A percentile compares a stretch with the other conserved stretches of the same genome.
Conservation (phyloP, 2,113 vertebrate species). For the Pseudorasbora parva region DNA sequence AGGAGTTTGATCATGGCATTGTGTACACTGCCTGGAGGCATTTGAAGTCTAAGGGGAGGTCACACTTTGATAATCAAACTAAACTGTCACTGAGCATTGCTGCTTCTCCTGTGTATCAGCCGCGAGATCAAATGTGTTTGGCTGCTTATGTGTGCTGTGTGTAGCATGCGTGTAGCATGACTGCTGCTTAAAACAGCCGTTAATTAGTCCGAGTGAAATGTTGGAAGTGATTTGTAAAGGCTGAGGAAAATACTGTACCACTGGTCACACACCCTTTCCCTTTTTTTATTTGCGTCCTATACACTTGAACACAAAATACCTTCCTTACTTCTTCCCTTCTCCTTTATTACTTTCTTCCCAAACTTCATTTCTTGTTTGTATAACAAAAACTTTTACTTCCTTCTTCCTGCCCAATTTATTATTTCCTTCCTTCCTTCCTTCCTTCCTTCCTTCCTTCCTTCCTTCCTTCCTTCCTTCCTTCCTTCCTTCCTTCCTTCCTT, state of each 20-base stretch:
- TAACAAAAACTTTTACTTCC: neutral
- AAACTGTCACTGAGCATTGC: constrained; percentile 4
- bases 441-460: neutral
- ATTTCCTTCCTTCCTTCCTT: neutral
- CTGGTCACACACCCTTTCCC: neutral
- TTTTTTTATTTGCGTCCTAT: neutral
- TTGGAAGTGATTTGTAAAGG: neutral
- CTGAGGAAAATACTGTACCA: constrained; percentile 1
- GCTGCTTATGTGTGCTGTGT: neutral
- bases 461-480: neutral
- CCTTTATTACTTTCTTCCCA: neutral
- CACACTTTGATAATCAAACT: constrained; percentile 40
- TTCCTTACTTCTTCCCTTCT: neutral
- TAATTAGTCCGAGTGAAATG: constrained; percentile 25
- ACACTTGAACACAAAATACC: neutral
- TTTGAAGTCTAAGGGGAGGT: constrained; percentile 30
- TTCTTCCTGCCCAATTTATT: neutral
- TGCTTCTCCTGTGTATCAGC: constrained; percentile 11
- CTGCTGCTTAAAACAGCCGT: constrained; percentile 28
- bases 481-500: neutral
- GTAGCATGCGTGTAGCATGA: neutral
- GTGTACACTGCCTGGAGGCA: constrained; percentile 32
- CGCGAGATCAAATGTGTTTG: constrained; percentile 8
- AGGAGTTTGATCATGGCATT: constrained; percentile 48
- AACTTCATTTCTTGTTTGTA: neutral